A percentile compares a stretch with the other conserved stretches of the same genome.
Conservation (phyloP, 2,797 vertebrate genomes). For the Sylvia borin region DNA sequence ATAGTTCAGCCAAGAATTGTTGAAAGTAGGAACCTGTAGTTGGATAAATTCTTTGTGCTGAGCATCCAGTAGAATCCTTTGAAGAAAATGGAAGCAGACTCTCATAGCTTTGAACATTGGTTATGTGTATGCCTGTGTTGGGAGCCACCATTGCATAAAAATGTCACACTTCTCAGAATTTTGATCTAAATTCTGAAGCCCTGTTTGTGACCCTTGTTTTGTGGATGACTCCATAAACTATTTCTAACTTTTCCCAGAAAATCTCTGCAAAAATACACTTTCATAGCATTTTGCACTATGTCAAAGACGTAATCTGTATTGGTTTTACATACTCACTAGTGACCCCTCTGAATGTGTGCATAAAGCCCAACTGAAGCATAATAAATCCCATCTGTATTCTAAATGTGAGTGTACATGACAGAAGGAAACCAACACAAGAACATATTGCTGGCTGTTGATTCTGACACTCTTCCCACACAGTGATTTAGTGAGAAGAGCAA, state of each 20-base stretch:
- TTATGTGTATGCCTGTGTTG: background rate
- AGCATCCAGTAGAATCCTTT: background rate
- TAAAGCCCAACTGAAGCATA: background rate
- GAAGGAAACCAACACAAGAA: background rate
- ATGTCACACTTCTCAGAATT: background rate
- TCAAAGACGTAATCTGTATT: background rate
- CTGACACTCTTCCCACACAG: background rate
- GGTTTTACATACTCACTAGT: background rate
- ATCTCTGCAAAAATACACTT: background rate
- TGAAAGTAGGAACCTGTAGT: background rate
- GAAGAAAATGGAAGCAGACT: background rate
- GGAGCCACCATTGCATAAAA: background rate
- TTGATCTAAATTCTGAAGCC: background rate
- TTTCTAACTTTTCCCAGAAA: background rate
- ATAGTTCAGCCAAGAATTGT: background rate
- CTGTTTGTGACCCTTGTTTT: background rate
- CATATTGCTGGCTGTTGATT: conserved; percentile 36
- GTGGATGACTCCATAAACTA: background rate
- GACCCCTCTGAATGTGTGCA: background rate
- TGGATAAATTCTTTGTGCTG: background rate
- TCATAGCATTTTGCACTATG: background rate
- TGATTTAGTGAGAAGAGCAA: background rate
- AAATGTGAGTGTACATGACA: background rate
- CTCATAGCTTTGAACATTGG: background rate
- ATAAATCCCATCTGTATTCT: background rate